Base-by-base conservation (phyloP, 1,140 invertebrate genomes). In the Drosophila subobscura region DNA sequence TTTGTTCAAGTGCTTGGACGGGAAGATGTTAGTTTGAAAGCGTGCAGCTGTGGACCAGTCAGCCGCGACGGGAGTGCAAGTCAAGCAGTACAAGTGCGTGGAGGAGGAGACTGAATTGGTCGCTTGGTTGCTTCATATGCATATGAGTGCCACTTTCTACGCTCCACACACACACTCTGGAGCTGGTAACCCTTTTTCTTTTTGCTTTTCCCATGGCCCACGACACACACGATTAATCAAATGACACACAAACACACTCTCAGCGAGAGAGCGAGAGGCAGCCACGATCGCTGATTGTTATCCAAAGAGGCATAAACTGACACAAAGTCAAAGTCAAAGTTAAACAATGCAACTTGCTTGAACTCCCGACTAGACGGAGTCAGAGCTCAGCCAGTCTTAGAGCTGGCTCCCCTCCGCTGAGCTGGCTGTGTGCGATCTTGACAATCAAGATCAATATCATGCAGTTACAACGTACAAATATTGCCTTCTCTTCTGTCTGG, bases 291-390 rank as follows among this genome's bases (percentile, higher is more conserved):
- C 12, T 46, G 81, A 86, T 86, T 64, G 57, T 49, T 75, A 88
- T 86, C 81, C 49, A 14, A 20, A 33, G 41, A 56, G 65, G 55
- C 81, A 73, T 74, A 65, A 81, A 55, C 56, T 88, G 81, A 88
- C 83, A 88, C 83, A 77, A 65, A 85, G 77, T 86, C 81, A 85
- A 80, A 85, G 77, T 86, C 73, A 85, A 85, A 81, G 81, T 81
- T 78, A 88, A 81, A 86, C 81, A 86, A 86, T 86, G 81, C 73
- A 86, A 78, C 65, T 77, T 54, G 68, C 60, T 80, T 85, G 77
- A 85, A 85, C 81, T 81, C 70, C 54, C 29, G 51, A 56, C 68
- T 29, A 78, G 57, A 79, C 74, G 45, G 73, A 55, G 44, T 45
- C 44, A 25, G 29, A 58, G 55, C 51, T 20, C 45, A 42, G 64